Percentiles rank a stretch among this genome's conserved stretches.
phyloP scores from a whole-genome alignment of 1,140 invertebrate species.

The Galendromus occidentalis region DNA sequence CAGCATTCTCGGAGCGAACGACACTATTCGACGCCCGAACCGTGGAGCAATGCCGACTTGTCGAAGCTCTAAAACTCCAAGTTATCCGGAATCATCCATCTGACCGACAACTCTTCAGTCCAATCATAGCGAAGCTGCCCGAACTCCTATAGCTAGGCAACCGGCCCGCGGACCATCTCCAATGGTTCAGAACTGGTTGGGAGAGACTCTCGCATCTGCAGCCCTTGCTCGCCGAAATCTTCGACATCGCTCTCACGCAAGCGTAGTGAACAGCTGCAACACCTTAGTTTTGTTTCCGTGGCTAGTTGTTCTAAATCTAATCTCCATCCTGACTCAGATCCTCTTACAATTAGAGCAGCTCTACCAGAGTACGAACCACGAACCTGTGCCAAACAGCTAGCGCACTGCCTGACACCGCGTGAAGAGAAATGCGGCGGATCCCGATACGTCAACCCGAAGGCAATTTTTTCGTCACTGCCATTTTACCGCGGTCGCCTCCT shows the following conservation, averaged over 20 bases:
- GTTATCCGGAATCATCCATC: constrained; percentile 36
- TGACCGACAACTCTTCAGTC: constrained; percentile 42
- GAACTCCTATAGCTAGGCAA: constrained; percentile 61
- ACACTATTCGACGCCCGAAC: constrained; percentile 60
- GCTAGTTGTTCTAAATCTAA: too few relatives aligned
- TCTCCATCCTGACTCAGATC: too few relatives aligned
- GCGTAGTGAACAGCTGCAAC: background rate
- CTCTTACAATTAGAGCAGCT: too few relatives aligned
- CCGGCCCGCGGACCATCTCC: constrained; percentile 59
- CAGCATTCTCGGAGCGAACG: constrained; percentile 34
- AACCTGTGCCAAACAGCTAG: too few relatives aligned
- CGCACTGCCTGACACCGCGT: too few relatives aligned
- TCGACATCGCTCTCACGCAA: constrained; percentile 55
- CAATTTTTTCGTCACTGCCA: too few relatives aligned
- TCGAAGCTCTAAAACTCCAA: constrained; percentile 61
- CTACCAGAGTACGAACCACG: too few relatives aligned
- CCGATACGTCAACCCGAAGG: too few relatives aligned
- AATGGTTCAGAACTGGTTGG: constrained; percentile 79
- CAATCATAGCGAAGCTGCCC: constrained; percentile 46
- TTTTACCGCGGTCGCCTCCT: too few relatives aligned
- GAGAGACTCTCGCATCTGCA: constrained; percentile 52
- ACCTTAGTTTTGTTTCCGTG: too few relatives aligned
- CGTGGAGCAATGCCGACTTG: constrained; percentile 50
- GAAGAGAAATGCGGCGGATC: too few relatives aligned
- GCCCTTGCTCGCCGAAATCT: constrained; percentile 85